These are phyloP conservation scores for Penaeus japonicus DNA, from an alignment of 1,140 invertebrate species.

Conservation along the genomic window DNA sequence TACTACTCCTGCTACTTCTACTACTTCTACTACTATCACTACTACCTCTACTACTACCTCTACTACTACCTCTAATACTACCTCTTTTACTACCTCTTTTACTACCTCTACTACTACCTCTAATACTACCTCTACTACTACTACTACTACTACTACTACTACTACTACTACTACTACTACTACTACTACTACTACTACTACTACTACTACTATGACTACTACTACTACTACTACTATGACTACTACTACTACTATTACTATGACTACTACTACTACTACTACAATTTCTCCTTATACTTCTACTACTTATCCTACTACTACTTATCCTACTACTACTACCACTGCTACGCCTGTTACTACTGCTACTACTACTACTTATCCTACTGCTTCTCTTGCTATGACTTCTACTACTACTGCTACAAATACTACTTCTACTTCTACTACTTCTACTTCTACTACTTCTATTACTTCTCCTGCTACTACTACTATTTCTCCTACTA, in stretches of 20 bases:
- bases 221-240: conserved; percentile 37
- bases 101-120: too few species aligned
- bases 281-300: conserved; percentile 38
- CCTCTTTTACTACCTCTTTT: too few species aligned
- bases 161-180: conserved; percentile 44
- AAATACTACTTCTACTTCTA: conserved; percentile 35
- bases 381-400: too few species aligned
- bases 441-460: conserved; percentile 31
- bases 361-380: too few species aligned
- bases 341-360: too few species aligned
- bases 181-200: conserved; percentile 45
- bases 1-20: neutral
- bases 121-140: too few species aligned
- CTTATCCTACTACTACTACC: conserved; percentile 26
- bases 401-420: too few species aligned
- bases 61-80: too few species aligned
- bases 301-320: conserved; percentile 34
- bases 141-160: neutral
- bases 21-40: neutral
- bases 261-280: conserved; percentile 45
- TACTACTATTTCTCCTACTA: conserved; percentile 27
- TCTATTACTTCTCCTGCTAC: conserved; percentile 29
- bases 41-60: neutral
- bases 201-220: conserved; percentile 41
- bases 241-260: conserved; percentile 45